Conservation (phyloP, 2,797 vertebrate species). For the Spinibarbus caldwelli region DNA sequence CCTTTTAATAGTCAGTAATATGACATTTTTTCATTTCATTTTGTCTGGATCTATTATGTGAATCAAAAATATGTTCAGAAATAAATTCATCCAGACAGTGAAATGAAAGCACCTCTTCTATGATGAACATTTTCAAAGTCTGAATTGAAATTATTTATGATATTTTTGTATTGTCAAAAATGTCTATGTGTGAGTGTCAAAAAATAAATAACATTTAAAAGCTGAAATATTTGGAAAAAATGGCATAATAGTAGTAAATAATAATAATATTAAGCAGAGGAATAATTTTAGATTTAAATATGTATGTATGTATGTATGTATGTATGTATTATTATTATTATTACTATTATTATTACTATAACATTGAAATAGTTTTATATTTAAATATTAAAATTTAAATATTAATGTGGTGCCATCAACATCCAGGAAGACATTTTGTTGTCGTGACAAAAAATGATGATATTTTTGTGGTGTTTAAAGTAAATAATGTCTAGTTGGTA, state of each 20-base stretch:
- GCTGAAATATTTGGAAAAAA: not conserved
- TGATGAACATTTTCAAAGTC: not conserved
- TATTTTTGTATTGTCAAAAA: not conserved
- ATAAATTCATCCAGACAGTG: not conserved
- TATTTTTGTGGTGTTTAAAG: not conserved
- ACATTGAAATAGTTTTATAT: not conserved
- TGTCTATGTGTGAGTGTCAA: too few relatives aligned
- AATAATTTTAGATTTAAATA: not conserved
- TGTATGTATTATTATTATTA: too few relatives aligned
- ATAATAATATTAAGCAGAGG: not conserved
- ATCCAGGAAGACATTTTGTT: not conserved
- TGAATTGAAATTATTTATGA: not conserved
- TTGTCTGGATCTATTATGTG: not conserved
- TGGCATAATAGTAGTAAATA: not conserved
- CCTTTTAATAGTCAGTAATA: not conserved
- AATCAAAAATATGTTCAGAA: too few relatives aligned
- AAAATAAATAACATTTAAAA: too few relatives aligned
- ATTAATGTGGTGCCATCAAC: not conserved
- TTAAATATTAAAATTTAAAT: not conserved
- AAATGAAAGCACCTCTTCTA: not conserved
- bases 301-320: not conserved
- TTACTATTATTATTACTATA: not conserved
- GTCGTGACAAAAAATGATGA: not conserved
- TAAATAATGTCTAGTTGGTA: not conserved
- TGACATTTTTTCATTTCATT: not conserved